Conservation (phyloP, 2,888 invertebrate species). For the Herminia tarsipennalis region DNA sequence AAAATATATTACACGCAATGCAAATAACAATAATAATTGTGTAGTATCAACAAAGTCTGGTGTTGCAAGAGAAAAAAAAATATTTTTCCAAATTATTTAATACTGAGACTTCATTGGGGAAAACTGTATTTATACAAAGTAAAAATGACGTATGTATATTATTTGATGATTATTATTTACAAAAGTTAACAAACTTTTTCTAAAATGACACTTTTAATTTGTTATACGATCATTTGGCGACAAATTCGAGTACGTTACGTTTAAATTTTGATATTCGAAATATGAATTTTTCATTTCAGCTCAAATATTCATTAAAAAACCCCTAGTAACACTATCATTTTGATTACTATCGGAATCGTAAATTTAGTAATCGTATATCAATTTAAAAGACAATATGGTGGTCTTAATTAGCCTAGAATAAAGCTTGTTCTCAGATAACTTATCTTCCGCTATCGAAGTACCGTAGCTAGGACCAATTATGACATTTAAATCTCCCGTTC, state of each 20-base stretch:
- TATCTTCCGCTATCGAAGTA: slow-evolving; percentile 62
- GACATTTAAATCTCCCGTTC: slow-evolving; percentile 77
- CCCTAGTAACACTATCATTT: neutral
- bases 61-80: slow-evolving; percentile 57
- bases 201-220: slow-evolving; percentile 53
- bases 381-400: slow-evolving; percentile 59
- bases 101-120: slow-evolving; percentile 68
- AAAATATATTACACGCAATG: slow-evolving; percentile 83
- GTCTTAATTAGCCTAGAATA: slow-evolving; percentile 73
- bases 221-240: slow-evolving; percentile 54
- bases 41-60: slow-evolving; percentile 69
- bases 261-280: slow-evolving; percentile 25
- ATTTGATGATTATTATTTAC: slow-evolving; percentile 73
- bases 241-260: slow-evolving; percentile 23
- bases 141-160: slow-evolving; percentile 56
- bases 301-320: neutral
- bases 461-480: slow-evolving; percentile 72
- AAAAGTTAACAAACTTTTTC: slow-evolving; percentile 72
- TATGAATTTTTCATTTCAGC: slow-evolving; percentile 9
- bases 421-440: slow-evolving; percentile 78
- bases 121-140: slow-evolving; percentile 64
- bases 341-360: neutral
- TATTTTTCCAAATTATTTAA: slow-evolving; percentile 57
- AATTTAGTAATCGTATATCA: slow-evolving; percentile 37
- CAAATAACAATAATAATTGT: slow-evolving; percentile 75